Evolutionary conservation across 2,888 invertebrate genomes (phyloP), one percentile per base, ranked within the genome.

Genomic region (Andrena trimmerana): DNA sequence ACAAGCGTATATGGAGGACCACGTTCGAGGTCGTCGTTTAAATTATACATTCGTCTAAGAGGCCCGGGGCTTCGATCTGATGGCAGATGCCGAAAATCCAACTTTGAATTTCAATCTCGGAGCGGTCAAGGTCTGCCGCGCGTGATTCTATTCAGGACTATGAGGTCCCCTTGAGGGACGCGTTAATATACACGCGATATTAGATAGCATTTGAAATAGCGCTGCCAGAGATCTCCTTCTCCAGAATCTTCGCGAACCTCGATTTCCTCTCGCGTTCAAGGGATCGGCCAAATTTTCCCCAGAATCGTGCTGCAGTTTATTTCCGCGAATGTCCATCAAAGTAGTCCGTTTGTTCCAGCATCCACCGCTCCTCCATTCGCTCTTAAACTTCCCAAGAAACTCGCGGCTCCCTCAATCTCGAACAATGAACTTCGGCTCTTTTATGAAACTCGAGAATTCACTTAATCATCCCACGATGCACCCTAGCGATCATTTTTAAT

Each of bases 31-130:
- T 77, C 85, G 84, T 73, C 75, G 87, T 80, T 88, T 90, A 90
- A 86, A 91, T 92, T 91, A 92, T 91, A 89, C 91, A 91, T 91
- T 90, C 89, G 86, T 89, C 81, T 82, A 88, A 80, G 78, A 78
- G 66, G 31, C 62, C 71, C 78, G 77, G 69, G 85, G 80, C 84
- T 81, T 75, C 86, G 87, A 90, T 91, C 88, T 86, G 88, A 88
- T 88, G 86, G 78, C 80, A 82, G 83, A 81, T 78, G 71, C 87
- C 82, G 86, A 89, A 90, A 90, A 89, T 86, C 77, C 67, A 83
- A 90, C 88, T 89, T 88, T 90, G 91, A 90, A 91, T 90, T 91
- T 90, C 88, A 90, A 91, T 90, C 86, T 82, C 78, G 84, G 77
- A 76, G 65, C 88, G 88, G 87, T 90, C 88, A 91, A 90, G 91